phyloP scores from a whole-genome alignment of 2,113 vertebrate species.

The Atlantisia rogersi region DNA sequence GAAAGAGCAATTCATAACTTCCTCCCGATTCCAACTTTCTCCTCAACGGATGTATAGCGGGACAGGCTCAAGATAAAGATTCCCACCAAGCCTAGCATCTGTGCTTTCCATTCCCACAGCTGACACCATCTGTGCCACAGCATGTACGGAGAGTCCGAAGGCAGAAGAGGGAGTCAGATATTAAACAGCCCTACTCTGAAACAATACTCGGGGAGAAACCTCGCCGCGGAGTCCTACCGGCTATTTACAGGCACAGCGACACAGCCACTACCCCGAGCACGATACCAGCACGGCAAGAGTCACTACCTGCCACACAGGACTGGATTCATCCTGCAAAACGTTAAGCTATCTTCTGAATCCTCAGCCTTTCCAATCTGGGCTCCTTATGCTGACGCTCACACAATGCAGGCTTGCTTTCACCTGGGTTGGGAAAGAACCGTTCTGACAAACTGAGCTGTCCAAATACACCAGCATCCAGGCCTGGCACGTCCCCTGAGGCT shows the following conservation, averaged over 20 bases:
- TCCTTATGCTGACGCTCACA: neutral
- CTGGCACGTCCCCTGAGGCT: neutral
- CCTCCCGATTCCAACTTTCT: neutral
- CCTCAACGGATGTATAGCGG: neutral
- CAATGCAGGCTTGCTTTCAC: neutral
- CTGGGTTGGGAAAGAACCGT: neutral
- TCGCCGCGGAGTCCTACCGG: accelerated
- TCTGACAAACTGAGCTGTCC: neutral
- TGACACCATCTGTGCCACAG: neutral
- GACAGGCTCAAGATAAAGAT: neutral
- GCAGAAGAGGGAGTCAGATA: neutral
- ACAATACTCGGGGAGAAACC: neutral
- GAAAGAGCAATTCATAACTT: neutral
- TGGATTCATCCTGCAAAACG: accelerated
- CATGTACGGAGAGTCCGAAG: neutral
- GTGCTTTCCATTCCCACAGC: accelerated
- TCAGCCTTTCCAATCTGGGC: neutral
- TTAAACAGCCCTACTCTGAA: neutral
- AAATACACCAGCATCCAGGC: neutral
- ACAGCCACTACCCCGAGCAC: neutral
- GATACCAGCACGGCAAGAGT: neutral
- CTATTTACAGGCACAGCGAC: neutral
- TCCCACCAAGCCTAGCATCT: neutral
- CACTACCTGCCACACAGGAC: neutral
- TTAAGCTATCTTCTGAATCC: neutral